These are phyloP conservation scores for Oreohelix idahoensis DNA, from an alignment of 1,140 invertebrate species.

Conservation along the genomic window DNA sequence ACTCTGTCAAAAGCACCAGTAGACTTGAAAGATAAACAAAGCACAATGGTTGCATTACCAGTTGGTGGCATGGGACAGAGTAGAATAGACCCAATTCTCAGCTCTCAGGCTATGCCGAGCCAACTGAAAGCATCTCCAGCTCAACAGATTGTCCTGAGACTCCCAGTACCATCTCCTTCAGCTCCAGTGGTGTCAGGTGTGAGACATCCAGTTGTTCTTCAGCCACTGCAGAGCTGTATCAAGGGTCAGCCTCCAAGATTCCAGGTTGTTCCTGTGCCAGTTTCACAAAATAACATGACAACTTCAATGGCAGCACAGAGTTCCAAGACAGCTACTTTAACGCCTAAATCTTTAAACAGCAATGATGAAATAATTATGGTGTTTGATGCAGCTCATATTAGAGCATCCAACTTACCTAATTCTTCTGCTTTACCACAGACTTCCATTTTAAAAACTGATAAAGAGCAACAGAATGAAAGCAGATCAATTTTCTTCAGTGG, in stretches of 20 bases:
- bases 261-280: not conserved
- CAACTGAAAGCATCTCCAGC: not conserved
- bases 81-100: not conserved
- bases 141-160: not conserved
- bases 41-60: conserved; percentile 8
- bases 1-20: not conserved
- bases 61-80: not conserved
- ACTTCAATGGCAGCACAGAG: not conserved
- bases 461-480: not conserved
- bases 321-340: not conserved
- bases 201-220: not conserved
- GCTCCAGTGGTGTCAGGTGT: not conserved
- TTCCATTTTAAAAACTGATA: not conserved
- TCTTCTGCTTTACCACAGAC: not conserved
- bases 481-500: not conserved
- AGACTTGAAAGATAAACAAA: not conserved
- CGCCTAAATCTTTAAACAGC: not conserved
- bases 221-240: not conserved
- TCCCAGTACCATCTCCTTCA: not conserved
- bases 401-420: not conserved
- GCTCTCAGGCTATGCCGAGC: not conserved
- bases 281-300: not conserved
- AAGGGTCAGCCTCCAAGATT: not conserved
- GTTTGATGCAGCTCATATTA: conserved; percentile 22
- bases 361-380: conserved; percentile 33